phyloP scores from a whole-genome alignment of 1,140 invertebrate genomes.

The Plutomurus gul region DNA sequence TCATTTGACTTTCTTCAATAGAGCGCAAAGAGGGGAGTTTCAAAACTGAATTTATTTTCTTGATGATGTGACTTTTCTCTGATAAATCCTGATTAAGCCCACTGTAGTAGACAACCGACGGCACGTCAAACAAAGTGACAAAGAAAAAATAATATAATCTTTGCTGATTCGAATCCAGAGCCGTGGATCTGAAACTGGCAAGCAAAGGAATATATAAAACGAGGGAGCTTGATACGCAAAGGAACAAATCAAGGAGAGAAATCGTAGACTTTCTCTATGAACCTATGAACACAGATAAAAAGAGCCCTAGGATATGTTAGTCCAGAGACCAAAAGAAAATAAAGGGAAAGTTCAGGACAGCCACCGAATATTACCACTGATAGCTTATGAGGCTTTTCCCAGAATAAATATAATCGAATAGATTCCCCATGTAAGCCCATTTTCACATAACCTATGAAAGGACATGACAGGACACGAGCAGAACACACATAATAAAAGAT shows the following conservation, averaged over 20 bases:
- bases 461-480: background rate
- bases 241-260: background rate
- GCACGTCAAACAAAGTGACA: background rate
- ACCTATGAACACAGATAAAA: too few species aligned
- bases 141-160: conserved; percentile 7
- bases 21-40: background rate
- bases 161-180: background rate
- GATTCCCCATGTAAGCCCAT: background rate
- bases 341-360: too few species aligned
- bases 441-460: background rate
- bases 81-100: background rate
- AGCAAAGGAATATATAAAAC: background rate
- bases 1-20: conserved; percentile 8
- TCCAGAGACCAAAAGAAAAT: too few species aligned
- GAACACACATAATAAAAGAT: conserved; percentile 22
- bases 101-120: background rate
- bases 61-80: conserved; percentile 8
- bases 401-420: background rate
- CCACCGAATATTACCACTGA: too few species aligned
- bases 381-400: background rate
- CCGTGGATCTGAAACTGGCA: background rate
- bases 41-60: conserved; percentile 1
- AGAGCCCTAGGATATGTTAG: too few species aligned
- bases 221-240: background rate
- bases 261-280: too few species aligned